Evolutionary conservation across 1,140 invertebrate genomes (phyloP), one percentile per base, ranked within the genome.

Genomic region (Mercenaria mercenaria): DNA sequence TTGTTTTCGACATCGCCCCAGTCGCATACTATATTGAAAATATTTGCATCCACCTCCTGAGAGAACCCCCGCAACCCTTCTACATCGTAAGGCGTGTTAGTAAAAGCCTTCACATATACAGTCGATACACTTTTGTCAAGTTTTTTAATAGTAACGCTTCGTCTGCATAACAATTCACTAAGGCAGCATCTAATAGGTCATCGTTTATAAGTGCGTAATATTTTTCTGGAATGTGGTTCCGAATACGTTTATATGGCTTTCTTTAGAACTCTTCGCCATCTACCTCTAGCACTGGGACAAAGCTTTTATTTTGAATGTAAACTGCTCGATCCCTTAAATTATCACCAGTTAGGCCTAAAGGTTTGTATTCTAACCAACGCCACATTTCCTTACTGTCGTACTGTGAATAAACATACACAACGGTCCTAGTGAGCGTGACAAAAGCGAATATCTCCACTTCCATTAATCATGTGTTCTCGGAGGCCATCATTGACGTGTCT

Each of bases 141-240:
- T 23, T 64, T 64, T 64, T n/a, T n/a, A 64, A 64, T 64, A 64
- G 61, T 64, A 64, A 64, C 61, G 61, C 61, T 34, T 64, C 23
- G 61, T 64, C 61, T 34, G 61, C 61, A 23, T 64, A 64, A 34
- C 61, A 64, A 64, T 64, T 64, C 61, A 74, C 72, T 74, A 74
- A 74, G 34, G 72, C 72, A 74, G 72, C 32, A 74, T 74, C 72
- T 74, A 74, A 74, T 41, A 39, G 72, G 72, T 74, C 72, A 74
- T 34, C 72, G 72, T 74, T 74, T 74, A 74, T 74, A 15, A 74
- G 72, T 74, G 72, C 34, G 32, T 74, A 32, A 74, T 74, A 74
- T 41, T 74, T 74, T 74, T 74, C 23, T 74, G 72, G 72, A 74
- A 74, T 74, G 72, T 74, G 72, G 72, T 74, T 74, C 72, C 72